These are phyloP conservation scores for Cabera pusaria DNA, from an alignment of 2,888 invertebrate species.

Conservation along the genomic window DNA sequence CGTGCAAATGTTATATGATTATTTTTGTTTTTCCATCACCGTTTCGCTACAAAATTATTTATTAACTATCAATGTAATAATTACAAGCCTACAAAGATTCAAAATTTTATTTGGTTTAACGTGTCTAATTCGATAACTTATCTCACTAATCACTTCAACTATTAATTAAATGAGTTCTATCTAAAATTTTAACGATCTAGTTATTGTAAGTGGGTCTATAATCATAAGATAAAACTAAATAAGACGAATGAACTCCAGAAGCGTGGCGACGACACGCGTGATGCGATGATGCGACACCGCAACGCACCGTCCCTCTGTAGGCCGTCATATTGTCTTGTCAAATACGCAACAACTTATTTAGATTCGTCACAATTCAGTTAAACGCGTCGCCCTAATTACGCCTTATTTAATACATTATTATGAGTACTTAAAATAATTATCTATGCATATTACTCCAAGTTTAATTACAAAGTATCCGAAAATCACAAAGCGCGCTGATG, in stretches of 20 bases:
- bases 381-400: constrained; percentile 1
- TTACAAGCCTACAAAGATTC: constrained; percentile 23
- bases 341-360: constrained; percentile 17
- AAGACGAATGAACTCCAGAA: no score
- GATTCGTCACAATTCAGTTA: constrained; percentile 10
- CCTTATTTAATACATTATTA: not conserved
- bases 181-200: constrained; percentile 50
- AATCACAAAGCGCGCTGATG: constrained; percentile 15
- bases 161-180: constrained; percentile 53
- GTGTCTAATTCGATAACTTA: constrained; percentile 55
- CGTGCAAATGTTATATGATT: not conserved
- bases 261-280: no score
- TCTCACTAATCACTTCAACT: constrained; percentile 53
- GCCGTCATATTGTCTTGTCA: constrained; percentile 71
- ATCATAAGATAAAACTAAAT: constrained; percentile 40
- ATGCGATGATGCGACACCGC: constrained; percentile 9
- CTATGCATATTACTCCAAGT: constrained; percentile 9
- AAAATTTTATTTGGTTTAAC: constrained; percentile 41
- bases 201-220: constrained; percentile 31
- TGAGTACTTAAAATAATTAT: constrained; percentile 4
- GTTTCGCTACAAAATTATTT: no score
- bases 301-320: constrained; percentile 42
- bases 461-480: constrained; percentile 6
- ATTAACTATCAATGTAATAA: constrained; percentile 7
- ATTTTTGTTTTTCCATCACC: no score